These are phyloP conservation scores for Hololepta plana DNA, from an alignment of 2,888 invertebrate species.

Conservation along the genomic window DNA sequence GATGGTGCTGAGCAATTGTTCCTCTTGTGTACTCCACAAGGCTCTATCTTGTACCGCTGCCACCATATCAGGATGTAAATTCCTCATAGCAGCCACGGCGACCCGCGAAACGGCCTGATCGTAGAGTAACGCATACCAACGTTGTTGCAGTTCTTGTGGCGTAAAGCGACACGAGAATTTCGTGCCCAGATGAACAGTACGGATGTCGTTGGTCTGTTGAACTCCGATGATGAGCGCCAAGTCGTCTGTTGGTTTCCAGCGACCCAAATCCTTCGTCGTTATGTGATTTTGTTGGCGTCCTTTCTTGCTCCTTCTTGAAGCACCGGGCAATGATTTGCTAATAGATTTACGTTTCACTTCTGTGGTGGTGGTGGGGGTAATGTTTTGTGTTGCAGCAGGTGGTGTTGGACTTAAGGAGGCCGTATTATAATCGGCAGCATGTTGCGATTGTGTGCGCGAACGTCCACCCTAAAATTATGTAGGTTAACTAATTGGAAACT, in stretches of 20 bases:
- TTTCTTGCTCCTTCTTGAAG: slow-evolving; percentile 27
- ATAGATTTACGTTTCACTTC: slow-evolving; percentile 29
- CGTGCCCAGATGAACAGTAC: slow-evolving; percentile 73
- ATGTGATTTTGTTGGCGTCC: slow-evolving; percentile 49
- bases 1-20: slow-evolving; percentile 64
- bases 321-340: slow-evolving; percentile 18
- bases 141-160: slow-evolving; percentile 78
- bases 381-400: slow-evolving; percentile 19
- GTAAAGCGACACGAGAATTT: slow-evolving; percentile 95
- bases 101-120: slow-evolving; percentile 87
- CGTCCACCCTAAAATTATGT: slow-evolving; percentile 19
- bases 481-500: too few species aligned
- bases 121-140: slow-evolving; percentile 92
- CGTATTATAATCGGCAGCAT: slow-evolving; percentile 20
- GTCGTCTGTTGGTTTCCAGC: slow-evolving; percentile 98
- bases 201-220: slow-evolving; percentile 68
- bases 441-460: slow-evolving; percentile 26
- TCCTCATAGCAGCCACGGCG: slow-evolving; percentile 82
- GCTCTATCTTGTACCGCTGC: slow-evolving; percentile 76
- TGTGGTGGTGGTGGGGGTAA: slow-evolving; percentile 15
- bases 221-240: slow-evolving; percentile 83
- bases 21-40: slow-evolving; percentile 77
- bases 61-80: slow-evolving; percentile 80
- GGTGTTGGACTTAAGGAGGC: slow-evolving; percentile 19
- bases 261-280: slow-evolving; percentile 68